Conservation (phyloP, 2,888 invertebrate species). For the Saturnia pavonia region DNA sequence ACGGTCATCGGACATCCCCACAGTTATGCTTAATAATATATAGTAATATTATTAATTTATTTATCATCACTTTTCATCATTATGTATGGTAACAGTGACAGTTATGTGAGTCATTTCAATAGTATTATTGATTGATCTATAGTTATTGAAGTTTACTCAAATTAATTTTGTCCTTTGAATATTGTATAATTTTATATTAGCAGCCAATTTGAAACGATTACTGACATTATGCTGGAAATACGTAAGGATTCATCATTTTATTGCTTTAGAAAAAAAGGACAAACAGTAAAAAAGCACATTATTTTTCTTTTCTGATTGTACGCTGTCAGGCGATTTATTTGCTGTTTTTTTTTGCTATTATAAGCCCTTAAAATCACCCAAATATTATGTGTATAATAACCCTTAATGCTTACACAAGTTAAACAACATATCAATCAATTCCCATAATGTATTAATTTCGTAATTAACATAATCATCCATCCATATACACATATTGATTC, state of each 20-base stretch:
- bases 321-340: not conserved
- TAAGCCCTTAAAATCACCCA: not conserved
- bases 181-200: no score
- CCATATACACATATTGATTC: not conserved
- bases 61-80: not conserved
- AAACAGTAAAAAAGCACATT: not conserved
- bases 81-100: not conserved
- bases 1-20: conserved; percentile 17
- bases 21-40: not conserved
- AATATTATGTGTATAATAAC: not conserved
- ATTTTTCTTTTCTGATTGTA: not conserved
- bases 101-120: no score
- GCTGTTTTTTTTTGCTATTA: no score
- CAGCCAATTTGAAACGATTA: no score
- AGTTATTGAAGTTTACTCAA: no score
- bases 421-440: not conserved
- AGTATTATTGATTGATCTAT: no score
- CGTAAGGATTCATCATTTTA: no score
- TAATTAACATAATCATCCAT: not conserved
- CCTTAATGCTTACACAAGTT: not conserved
- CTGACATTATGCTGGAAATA: no score
- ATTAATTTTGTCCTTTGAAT: no score
- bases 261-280: not conserved
- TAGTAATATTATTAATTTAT: not conserved
- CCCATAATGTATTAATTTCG: not conserved